Base-by-base conservation (phyloP, 2,797 vertebrate genomes). In the Simalia tracyae region DNA sequence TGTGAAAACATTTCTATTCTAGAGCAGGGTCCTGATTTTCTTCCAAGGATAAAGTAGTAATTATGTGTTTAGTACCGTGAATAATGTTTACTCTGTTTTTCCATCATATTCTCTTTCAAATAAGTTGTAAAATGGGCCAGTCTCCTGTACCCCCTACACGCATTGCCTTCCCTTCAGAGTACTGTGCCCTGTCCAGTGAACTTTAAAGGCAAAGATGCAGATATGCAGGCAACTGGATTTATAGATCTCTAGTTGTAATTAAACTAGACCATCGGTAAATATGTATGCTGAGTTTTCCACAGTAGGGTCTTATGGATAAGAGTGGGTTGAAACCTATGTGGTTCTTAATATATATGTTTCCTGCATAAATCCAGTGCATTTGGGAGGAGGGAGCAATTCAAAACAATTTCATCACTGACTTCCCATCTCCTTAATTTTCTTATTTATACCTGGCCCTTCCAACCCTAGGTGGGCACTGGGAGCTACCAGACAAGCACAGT, bases 1-100 rank as follows among this genome's bases (percentile, higher is more conserved):
- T 11, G 87, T 94, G 91, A 84, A 92, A 93, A 10, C 90, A 93
- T n/a, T 85, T 0, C 93, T 92, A 5, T 66, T 86, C 84, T 57
- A 89, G 81, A 90, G 31, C 26, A 92, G 76, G 88, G 76, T 68
- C 89, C 56, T 56, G 76, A 68, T 26, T 93, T 88, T 92, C 92
- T 7, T 81, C 72, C 72, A 81, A 81, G 72, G 36, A 9, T 81
- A 54, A 54, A 54, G 8, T 54, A 81, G 46, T 81, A 46, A 81
- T 81, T 81, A 24, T 93, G 28, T 93, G 22, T 92, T 42, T 59
- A 76, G 24, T 56, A 60, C 11, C 17, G 22, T 42, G 50, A 84
- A 10, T 89, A 46, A 46, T 88, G 56, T 92, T 26, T 46, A 17
- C 63, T 10, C 84, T 81, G 36, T 46, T 8, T 46, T 81, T 46